Evolutionary conservation across 1,140 invertebrate genomes (phyloP), one percentile per base, ranked within the genome.

Genomic region (Dendroctonus ponderosae): DNA sequence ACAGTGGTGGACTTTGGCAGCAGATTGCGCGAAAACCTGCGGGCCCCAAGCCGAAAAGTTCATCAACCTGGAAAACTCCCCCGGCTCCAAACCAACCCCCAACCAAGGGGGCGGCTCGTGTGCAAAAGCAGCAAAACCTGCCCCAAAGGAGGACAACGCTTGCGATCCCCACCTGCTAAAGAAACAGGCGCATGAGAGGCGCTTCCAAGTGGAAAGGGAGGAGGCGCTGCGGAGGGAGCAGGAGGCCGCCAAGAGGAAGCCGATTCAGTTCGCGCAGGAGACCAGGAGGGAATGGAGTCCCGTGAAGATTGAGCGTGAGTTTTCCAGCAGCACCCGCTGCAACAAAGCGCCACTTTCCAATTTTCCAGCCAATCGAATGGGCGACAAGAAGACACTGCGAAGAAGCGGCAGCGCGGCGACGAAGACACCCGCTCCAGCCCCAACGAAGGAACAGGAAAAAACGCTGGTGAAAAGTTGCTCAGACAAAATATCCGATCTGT

Each of bases 301-400:
- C 2, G 54, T 59, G 7, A 66, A 58, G 37, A 66, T 66, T 52
- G 48, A 58, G 43, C 2, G 63, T 66, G n/a, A 58, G 54, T 62
- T 7, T 40, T 38, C 38, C 26, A 51, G 15, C 1, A 3, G 2
- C 9, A n/a, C 5, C 7, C 26, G n/a, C n/a, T n/a, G n/a, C 26
- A n/a, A 26, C 3, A 51, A 11, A 12, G 1, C 15, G 8, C 15
- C 15, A 51, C 5, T 51, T 8, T 4, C 8, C 7, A 12, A 54
- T 3, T 14, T 57, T 65, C 5, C 46, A 66, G 63, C 15, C 14
- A 52, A 39, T 5, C 58, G 59, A 42, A 58, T 59, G 56, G 56
- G 63, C 6, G 63, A 66, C 40, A 39, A 38, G 39, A 66, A 66
- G 12, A 37, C 38, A 15, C 14, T 65, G 0, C 5, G 9, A 39